These are phyloP conservation scores for Passer domesticus DNA, from an alignment of 2,113 vertebrate species.

Conservation along the genomic window DNA sequence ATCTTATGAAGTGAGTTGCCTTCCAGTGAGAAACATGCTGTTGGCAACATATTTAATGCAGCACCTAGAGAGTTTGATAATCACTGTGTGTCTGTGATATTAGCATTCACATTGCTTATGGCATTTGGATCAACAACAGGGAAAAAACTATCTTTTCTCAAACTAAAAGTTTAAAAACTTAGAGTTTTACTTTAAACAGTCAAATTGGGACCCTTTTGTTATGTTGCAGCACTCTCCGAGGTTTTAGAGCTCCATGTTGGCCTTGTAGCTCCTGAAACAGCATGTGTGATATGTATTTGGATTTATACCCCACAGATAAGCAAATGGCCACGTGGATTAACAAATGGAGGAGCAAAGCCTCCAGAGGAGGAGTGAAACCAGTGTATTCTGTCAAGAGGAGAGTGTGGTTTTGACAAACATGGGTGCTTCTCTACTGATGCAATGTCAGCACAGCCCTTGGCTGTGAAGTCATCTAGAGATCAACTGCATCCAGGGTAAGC, in stretches of 20 bases:
- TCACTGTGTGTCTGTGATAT: constrained; percentile 4
- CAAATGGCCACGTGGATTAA: background rate
- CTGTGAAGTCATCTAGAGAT: background rate
- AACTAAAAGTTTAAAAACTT: constrained; percentile 48
- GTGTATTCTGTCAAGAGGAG: background rate
- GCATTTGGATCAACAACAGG: constrained; percentile 28
- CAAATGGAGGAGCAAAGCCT: background rate
- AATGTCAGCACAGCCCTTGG: background rate
- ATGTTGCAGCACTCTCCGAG: background rate
- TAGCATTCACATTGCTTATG: constrained; percentile 24
- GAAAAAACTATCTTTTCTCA: background rate
- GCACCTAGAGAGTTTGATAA: constrained; percentile 27
- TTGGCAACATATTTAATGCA: constrained; percentile 31
- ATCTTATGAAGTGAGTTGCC: constrained; percentile 15
- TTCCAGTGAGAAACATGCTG: constrained; percentile 60
- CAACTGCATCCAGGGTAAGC: background rate
- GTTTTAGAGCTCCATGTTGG: background rate
- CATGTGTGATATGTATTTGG: background rate
- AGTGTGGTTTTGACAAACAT: background rate
- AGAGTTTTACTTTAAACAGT: constrained; percentile 52
- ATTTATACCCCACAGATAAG: background rate
- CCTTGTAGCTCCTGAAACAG: background rate
- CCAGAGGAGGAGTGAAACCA: background rate
- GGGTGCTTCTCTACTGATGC: background rate
- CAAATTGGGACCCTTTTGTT: background rate